A percentile compares a stretch with the other conserved stretches of the same genome.
phyloP scores from a whole-genome alignment of 2,888 invertebrate genomes.

The Atrina japonica region DNA sequence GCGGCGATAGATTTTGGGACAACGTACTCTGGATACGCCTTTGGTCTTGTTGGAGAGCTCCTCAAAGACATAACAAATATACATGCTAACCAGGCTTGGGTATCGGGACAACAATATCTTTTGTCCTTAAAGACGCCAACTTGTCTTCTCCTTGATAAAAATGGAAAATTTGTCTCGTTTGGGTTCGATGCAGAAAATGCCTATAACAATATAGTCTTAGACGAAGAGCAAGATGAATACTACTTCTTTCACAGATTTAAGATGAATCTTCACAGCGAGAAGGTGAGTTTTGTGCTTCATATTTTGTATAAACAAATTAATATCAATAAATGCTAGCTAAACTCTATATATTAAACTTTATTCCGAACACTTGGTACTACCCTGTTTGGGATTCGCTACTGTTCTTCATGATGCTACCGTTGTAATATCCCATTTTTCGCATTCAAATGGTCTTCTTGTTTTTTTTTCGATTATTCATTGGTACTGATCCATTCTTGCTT shows the following conservation, averaged over 20 bases:
- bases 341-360: no score
- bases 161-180: slow-evolving; percentile 46
- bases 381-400: no score
- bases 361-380: no score
- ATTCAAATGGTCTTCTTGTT: no score
- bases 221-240: slow-evolving; percentile 36
- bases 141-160: slow-evolving; percentile 43
- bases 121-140: slow-evolving; percentile 47
- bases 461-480: no score
- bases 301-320: no score
- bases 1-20: slow-evolving; percentile 30
- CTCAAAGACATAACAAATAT: slow-evolving; percentile 11
- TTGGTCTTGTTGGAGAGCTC: slow-evolving; percentile 10
- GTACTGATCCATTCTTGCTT: no score
- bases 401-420: no score
- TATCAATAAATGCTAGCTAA: no score
- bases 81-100: slow-evolving; percentile 22
- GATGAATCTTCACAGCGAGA: slow-evolving; percentile 44
- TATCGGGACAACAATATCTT: slow-evolving; percentile 23
- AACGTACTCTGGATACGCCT: slow-evolving; percentile 23
- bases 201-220: slow-evolving; percentile 43
- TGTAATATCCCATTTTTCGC: no score
- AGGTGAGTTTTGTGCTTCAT: slow-evolving; percentile 22
- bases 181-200: slow-evolving; percentile 50
- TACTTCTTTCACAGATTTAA: slow-evolving; percentile 51